Evolutionary conservation across 2,888 invertebrate genomes (phyloP).

Genomic region (Scaptomyza flava): DNA sequence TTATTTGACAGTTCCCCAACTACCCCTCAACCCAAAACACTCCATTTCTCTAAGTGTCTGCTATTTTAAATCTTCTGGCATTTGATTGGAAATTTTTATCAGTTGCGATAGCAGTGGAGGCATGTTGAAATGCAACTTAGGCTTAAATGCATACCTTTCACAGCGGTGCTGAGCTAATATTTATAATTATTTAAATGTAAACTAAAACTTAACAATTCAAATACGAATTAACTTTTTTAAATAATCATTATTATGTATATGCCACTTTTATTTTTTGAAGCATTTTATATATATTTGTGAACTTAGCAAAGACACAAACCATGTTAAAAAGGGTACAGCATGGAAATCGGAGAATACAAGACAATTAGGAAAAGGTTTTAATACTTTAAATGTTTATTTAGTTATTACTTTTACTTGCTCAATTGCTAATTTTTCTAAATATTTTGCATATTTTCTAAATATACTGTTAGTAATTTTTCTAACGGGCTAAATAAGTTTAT

Average conservation of each 20-base stretch:
- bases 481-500: conserved; percentile 12
- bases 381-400: background rate
- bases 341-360: background rate
- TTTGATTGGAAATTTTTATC: conserved; percentile 40
- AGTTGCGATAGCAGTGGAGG: conserved; percentile 1
- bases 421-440: background rate
- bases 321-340: background rate
- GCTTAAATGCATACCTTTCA: conserved; percentile 5
- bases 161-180: background rate
- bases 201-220: background rate
- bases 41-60: background rate
- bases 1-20: conserved; percentile 49
- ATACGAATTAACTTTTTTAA: background rate
- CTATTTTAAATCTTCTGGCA: conserved; percentile 3
- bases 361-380: background rate
- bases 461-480: no score
- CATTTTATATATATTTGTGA: no score
- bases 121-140: background rate
- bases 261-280: no score
- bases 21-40: background rate
- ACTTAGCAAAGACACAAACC: conserved; percentile 42
- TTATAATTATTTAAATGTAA: background rate
- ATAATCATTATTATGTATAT: no score
- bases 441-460: background rate
- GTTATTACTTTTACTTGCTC: no score